A percentile compares a stretch with the other conserved stretches of the same genome.
These are phyloP conservation scores for Tetramorium bicarinatum DNA, from an alignment of 2,888 invertebrate species.

Conservation along the genomic window DNA sequence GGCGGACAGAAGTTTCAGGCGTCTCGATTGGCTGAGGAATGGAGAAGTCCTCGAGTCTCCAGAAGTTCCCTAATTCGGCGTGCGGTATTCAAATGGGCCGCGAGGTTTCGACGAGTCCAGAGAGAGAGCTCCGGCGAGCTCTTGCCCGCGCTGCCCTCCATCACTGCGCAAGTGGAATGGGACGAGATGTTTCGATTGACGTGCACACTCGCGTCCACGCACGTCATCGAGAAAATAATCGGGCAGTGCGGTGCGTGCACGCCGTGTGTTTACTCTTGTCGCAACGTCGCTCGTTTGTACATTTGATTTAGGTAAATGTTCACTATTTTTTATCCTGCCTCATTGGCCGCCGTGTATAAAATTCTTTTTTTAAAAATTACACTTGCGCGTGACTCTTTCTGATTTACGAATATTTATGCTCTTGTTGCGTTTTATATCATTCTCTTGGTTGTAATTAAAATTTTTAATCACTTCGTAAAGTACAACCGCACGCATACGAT, in stretches of 20 bases:
- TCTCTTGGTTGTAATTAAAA: not conserved
- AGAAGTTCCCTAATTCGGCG: too few species aligned
- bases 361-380: not conserved
- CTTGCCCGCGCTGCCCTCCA: not conserved
- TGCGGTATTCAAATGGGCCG: too few species aligned
- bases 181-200: slow-evolving; percentile 8
- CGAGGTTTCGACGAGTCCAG: too few species aligned
- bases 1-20: too few species aligned
- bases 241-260: not conserved
- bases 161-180: slow-evolving; percentile 6
- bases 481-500: not conserved
- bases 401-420: not conserved
- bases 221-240: slow-evolving; percentile 19
- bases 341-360: not conserved
- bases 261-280: not conserved
- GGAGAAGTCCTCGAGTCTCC: too few species aligned
- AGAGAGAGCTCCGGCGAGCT: too few species aligned
- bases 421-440: not conserved
- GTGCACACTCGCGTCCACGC: too few species aligned
- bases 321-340: not conserved
- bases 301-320: slow-evolving; percentile 9
- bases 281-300: not conserved
- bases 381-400: not conserved
- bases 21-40: too few species aligned
- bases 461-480: not conserved